phyloP scores from a whole-genome alignment of 1,140 invertebrate genomes.

The Zaprionus africanus region DNA sequence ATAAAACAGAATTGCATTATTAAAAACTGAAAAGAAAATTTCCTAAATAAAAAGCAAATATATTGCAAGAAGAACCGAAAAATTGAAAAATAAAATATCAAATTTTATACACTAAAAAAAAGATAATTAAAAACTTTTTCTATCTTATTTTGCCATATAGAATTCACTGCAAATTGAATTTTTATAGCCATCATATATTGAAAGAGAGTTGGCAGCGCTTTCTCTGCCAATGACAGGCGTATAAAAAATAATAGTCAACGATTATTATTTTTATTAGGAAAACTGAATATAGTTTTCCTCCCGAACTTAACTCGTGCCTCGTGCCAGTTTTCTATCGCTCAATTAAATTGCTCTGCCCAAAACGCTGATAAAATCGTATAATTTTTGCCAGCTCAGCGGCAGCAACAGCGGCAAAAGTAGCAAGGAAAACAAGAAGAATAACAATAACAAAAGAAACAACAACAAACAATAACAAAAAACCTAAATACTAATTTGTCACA shows the following conservation, averaged over 20 bases:
- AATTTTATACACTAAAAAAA: background rate
- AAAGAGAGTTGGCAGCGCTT: background rate
- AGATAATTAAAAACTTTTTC: background rate
- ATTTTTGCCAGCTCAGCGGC: slow-evolving; percentile 56
- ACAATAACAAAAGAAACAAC: slow-evolving; percentile 22
- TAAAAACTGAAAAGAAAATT: no score
- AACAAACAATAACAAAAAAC: slow-evolving; percentile 36
- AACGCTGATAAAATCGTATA: slow-evolving; percentile 63
- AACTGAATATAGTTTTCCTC: background rate
- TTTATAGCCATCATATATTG: background rate
- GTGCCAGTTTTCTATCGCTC: background rate
- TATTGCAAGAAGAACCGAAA: background rate
- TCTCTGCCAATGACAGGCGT: background rate
- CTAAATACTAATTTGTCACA: slow-evolving; percentile 78
- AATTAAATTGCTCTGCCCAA: slow-evolving; percentile 17
- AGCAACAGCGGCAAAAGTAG: slow-evolving; percentile 12
- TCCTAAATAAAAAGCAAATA: no score
- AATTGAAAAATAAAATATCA: background rate
- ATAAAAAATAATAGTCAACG: slow-evolving; percentile 3
- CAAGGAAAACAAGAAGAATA: slow-evolving; percentile 30
- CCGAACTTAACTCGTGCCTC: background rate
- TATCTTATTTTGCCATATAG: background rate
- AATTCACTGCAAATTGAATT: background rate
- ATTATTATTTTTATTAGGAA: slow-evolving; percentile 6
- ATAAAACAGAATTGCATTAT: no score